Base-by-base conservation (phyloP, 2,888 invertebrate species). In the Conus canariensis region DNA sequence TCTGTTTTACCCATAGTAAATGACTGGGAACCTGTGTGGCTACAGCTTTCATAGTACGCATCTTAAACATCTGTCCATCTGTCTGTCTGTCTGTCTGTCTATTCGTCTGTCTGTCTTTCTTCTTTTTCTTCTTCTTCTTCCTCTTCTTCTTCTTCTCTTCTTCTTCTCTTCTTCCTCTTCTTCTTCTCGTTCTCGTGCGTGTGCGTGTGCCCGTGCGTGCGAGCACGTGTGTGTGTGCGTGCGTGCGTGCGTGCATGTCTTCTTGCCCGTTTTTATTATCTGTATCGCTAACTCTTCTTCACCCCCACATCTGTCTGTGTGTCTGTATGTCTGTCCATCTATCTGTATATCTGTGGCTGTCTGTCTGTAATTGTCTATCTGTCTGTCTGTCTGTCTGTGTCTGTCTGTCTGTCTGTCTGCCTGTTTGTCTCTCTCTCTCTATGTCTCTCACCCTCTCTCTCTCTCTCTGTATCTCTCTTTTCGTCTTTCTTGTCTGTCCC, bases 401-500 rank as follows among this genome's bases (percentile, higher is more conserved):
- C 16, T 70, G 8, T 70, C 70, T 70, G 19, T 70, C 77, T 77
- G 77, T 9, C 77, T 80, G 14, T 30, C 80, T 80, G 80, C 8
- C 45, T 80, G 14, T 80, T 45, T 80, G 7, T 80, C 30, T 80
- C 80, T 80, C 14, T 80, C 80, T 80, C 45, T 80, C 82, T 82
- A 0, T 56, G 5, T 56, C 82, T 82, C 58, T 82, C 58, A 16
- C 82, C 58, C 56, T 82, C 60, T 64, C 60, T 22, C 9, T 58
- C 22, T 82, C 82, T 10, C 80, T 80, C 16, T 82, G 0, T 77
- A 0, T 56, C 56, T 56, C 5, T 56, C 56, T 19, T 5, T 19
- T 22, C 56, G 56, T 82, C 82, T 82, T 4, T 19, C 56, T 19
- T 0, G 30, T 56, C 56, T 22, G 5, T 19, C 56, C 19, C 8